Evolutionary conservation across 1,140 invertebrate genomes (phyloP).

Genomic region (Drosophila prosaltans): DNA sequence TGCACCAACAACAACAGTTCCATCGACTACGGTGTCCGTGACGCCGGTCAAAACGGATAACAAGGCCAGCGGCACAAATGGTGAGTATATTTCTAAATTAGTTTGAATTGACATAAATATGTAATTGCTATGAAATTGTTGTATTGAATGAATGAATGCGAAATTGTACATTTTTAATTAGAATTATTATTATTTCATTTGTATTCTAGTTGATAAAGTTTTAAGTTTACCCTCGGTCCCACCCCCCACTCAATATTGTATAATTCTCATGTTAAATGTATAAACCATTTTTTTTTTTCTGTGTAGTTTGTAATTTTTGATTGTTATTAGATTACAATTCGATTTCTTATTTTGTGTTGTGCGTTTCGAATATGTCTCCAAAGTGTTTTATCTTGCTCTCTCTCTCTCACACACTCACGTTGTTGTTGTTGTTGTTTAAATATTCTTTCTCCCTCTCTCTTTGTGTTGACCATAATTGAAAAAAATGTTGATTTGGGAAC

Average conservation of each 20-base stretch:
- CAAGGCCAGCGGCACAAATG: conserved; percentile 60
- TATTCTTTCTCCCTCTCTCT: too few species aligned
- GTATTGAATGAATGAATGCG: background rate
- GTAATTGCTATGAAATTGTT: background rate
- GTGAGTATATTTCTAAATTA: conserved; percentile 42
- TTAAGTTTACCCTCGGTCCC: background rate
- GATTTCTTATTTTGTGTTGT: conserved; percentile 6
- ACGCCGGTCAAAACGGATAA: conserved; percentile 70
- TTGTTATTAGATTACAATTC: background rate
- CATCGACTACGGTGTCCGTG: conserved; percentile 59
- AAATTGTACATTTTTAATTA: conserved; percentile 7
- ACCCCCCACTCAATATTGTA: background rate
- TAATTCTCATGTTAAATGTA: background rate
- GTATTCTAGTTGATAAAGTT: conserved; percentile 2
- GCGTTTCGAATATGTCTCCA: conserved; percentile 79
- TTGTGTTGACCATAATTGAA: too few species aligned
- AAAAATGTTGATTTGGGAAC: background rate
- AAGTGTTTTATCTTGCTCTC: conserved; percentile 41
- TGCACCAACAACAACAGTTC: conserved; percentile 22
- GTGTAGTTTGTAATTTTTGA: conserved; percentile 5
- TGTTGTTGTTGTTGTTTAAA: background rate
- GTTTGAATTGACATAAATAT: too few species aligned
- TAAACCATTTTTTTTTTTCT: background rate
- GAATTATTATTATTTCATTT: background rate
- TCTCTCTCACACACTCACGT: background rate